Base-by-base conservation (phyloP, 2,888 invertebrate species). In the Argyra leucocephala region DNA sequence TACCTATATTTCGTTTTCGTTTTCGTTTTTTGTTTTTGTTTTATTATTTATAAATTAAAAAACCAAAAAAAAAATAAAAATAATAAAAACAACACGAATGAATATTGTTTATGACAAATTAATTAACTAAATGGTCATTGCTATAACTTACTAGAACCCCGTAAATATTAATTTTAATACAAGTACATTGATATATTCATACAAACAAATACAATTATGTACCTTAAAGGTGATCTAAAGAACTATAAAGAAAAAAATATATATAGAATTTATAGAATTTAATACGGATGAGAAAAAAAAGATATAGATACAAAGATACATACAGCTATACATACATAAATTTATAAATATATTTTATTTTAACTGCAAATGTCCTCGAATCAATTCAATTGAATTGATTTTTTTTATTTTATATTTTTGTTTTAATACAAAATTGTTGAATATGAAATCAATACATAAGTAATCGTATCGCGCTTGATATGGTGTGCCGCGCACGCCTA, bases 91-190 rank as follows among this genome's bases (percentile, higher is more conserved):
- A 48, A 48, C 48, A 48, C 48, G n/a, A 48, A 48, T 48, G 48
- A 48, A 48, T 48, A 48, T 48, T 48, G 48, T 48, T 48, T 48
- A 48, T 48, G 48, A 48, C 48, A 48, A 48, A 48, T 48, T 48
- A 48, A 48, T 48, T 48, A 48, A 48, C 48, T 48, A 48, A 48
- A 48, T 48, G 48, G 48, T n/a, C 48, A 48, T 48, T 48, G 18
- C 48, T 5, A 48, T 15, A 48, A 48, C 18, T 15, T 48, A 48
- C 48, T 18, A 48, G 48, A 18, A 18, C 48, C 48, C 4, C 48
- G 15, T n/a, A 48, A 15, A 48, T 18, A 48, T 48, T 48, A 48
- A 12, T 48, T 48, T 48, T 48, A 31, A 7, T 31, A 31, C 31
- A 31, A 31, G n/a, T 31, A 31, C 31, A 31, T 10, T 2, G 31